Conservation (phyloP, 2,888 invertebrate genomes). For the Sicus ferrugineus region DNA sequence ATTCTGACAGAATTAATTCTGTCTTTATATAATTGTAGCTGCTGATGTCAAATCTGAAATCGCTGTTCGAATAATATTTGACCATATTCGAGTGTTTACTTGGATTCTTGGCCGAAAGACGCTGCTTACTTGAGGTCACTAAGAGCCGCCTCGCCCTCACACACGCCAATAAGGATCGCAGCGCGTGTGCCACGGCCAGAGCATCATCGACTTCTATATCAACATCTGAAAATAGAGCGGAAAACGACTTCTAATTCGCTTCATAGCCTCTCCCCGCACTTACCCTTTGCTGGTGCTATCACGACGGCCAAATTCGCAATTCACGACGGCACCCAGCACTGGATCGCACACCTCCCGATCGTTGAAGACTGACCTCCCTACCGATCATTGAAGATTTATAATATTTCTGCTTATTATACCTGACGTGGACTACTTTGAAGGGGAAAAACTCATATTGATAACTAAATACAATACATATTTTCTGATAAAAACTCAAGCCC, state of each 20-base stretch:
- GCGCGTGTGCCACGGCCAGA: slow-evolving; percentile 73
- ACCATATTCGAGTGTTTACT: slow-evolving; percentile 72
- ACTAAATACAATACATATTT: too few relatives aligned
- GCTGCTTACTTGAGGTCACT: slow-evolving; percentile 74
- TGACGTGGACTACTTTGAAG: too few relatives aligned
- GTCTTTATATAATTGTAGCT: too few relatives aligned
- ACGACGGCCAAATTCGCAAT: slow-evolving; percentile 78
- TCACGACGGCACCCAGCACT: slow-evolving; percentile 69
- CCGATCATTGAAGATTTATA: too few relatives aligned
- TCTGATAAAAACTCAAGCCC: too few relatives aligned
- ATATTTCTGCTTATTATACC: too few relatives aligned
- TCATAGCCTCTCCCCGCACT: background rate
- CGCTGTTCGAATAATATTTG: too few relatives aligned
- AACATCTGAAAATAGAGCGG: slow-evolving; percentile 57
- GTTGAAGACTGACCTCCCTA: slow-evolving; percentile 62
- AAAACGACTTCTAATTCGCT: background rate
- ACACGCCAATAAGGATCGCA: slow-evolving; percentile 69
- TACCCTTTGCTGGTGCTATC: slow-evolving; percentile 74
- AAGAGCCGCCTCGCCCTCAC: slow-evolving; percentile 70
- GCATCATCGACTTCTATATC: slow-evolving; percentile 70
- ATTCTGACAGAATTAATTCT: too few relatives aligned
- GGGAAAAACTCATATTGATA: too few relatives aligned
- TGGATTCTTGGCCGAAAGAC: slow-evolving; percentile 71
- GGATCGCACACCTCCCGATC: slow-evolving; percentile 66
- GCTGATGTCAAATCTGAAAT: too few relatives aligned